These are phyloP conservation scores for Ooceraea biroi DNA, from an alignment of 1,140 invertebrate genomes.

Conservation along the genomic window DNA sequence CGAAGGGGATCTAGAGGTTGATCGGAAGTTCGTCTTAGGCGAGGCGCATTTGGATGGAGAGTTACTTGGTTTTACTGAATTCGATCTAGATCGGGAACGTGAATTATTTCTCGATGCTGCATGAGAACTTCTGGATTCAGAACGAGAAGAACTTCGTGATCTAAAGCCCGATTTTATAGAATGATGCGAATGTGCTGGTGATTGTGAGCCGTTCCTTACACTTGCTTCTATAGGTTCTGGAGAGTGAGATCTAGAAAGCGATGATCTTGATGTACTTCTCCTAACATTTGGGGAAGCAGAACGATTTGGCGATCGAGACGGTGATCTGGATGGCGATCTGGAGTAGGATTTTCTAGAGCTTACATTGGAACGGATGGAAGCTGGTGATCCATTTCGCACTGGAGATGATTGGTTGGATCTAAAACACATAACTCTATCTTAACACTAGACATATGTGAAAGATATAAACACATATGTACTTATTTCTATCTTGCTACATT, in stretches of 20 bases:
- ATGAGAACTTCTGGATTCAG: conserved; percentile 62
- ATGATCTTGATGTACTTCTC: conserved; percentile 63
- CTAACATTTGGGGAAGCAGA: conserved; percentile 44
- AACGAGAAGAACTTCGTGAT: conserved; percentile 66
- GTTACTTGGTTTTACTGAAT: conserved; percentile 53
- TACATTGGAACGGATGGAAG: conserved; percentile 55
- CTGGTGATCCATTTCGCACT: conserved; percentile 53
- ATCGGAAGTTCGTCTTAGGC: conserved; percentile 54
- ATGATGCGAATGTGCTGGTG: conserved; percentile 39
- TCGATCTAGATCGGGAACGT: conserved; percentile 68
- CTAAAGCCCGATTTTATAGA: conserved; percentile 66
- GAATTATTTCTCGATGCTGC: conserved; percentile 64
- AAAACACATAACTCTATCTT: conserved; percentile 1
- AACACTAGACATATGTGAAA: not conserved
- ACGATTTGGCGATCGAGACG: conserved; percentile 34
- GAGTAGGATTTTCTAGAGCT: conserved; percentile 71
- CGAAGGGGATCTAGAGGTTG: conserved; percentile 62
- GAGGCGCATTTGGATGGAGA: conserved; percentile 48
- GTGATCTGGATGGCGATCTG: conserved; percentile 68
- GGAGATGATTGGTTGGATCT: conserved; percentile 69
- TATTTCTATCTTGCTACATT: too few species aligned
- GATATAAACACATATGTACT: too few species aligned
- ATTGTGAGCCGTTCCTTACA: conserved; percentile 40
- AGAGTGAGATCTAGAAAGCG: conserved; percentile 64
- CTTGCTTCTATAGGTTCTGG: conserved; percentile 27